These are phyloP conservation scores for Staurois parvus DNA, from an alignment of 2,797 vertebrate genomes.

Conservation along the genomic window DNA sequence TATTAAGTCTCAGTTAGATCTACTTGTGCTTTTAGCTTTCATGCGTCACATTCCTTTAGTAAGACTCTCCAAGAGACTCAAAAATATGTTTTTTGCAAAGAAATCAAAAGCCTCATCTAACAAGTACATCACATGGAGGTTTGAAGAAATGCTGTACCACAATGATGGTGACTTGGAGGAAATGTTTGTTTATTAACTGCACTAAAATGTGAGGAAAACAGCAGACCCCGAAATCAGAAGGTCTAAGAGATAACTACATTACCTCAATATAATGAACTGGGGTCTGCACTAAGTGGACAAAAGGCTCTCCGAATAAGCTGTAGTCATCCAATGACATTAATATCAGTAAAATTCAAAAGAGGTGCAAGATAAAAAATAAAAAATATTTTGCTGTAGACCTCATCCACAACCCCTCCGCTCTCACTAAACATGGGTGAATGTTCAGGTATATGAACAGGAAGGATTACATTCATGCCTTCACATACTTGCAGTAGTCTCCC, in stretches of 20 bases:
- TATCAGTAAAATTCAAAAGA: not conserved
- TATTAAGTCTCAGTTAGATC: slow-evolving; percentile 17
- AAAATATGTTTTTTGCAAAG: slow-evolving; percentile 2
- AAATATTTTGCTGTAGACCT: not conserved
- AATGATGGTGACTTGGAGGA: no score
- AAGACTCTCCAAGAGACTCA: not conserved
- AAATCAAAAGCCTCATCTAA: slow-evolving; percentile 15
- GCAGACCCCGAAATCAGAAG: not conserved
- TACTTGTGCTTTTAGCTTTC: slow-evolving; percentile 27
- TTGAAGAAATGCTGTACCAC: not conserved
- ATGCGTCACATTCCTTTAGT: slow-evolving; percentile 26
- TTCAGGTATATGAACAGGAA: no score
- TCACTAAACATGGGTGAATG: no score
- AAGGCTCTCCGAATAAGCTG: no score
- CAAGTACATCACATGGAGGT: not conserved
- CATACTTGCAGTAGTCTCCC: no score
- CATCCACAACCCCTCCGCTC: no score
- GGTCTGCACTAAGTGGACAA: no score
- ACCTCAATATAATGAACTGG: no score
- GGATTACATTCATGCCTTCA: no score
- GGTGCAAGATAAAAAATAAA: not conserved
- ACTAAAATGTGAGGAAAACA: not conserved
- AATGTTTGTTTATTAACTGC: not conserved
- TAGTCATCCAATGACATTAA: no score
- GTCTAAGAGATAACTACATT: not conserved